A percentile compares a stretch with the other conserved stretches of the same genome.
Conservation (phyloP, 2,113 vertebrate species). For the Psilopogon haemacephalus region DNA sequence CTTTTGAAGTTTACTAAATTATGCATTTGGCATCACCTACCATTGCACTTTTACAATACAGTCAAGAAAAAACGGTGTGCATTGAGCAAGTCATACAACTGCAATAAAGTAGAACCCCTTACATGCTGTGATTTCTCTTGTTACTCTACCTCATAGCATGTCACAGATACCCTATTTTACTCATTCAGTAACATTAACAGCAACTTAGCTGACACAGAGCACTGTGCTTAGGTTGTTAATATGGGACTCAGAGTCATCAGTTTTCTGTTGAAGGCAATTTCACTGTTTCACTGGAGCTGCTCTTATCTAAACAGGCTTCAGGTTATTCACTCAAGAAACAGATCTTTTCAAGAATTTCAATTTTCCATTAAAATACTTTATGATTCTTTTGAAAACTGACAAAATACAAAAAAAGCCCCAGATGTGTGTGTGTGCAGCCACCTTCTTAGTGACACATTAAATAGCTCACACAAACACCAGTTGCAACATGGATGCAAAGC, state of each 20-base stretch:
- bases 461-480: not conserved
- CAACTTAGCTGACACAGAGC: not conserved
- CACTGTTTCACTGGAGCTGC: not conserved
- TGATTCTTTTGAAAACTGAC: not conserved
- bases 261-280: not conserved
- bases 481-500: not conserved
- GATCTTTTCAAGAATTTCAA: not conserved
- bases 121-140: not conserved
- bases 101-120: not conserved
- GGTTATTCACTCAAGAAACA: not conserved
- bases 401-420: not conserved
- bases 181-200: not conserved
- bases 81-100: constrained; percentile 1
- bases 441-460: not conserved
- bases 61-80: not conserved
- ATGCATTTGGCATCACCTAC: not conserved
- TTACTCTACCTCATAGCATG: not conserved
- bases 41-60: constrained; percentile 1
- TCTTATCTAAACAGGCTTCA: not conserved
- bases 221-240: not conserved
- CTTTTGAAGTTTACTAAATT: not conserved
- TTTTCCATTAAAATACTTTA: not conserved
- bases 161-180: not conserved
- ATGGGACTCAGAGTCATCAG: not conserved
- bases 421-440: not conserved